Evolutionary conservation across 2,888 invertebrate genomes (phyloP).

Genomic region (Theretra japonica): DNA sequence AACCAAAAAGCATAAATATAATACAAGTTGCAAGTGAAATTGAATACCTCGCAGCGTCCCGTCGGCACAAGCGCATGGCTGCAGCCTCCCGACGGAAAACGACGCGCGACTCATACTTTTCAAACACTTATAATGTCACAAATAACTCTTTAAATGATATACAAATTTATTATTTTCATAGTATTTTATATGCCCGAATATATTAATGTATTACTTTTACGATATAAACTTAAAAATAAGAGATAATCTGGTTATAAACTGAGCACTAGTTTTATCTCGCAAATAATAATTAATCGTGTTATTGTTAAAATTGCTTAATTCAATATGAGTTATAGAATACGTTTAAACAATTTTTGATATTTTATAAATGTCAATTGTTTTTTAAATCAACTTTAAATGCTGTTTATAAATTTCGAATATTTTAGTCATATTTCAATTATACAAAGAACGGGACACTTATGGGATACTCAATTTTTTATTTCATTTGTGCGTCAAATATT

Average conservation of each 20-base stretch:
- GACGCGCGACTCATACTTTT: background rate
- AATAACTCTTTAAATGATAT: background rate
- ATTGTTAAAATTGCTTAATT: too few species aligned
- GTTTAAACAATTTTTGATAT: too few species aligned
- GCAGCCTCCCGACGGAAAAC: background rate
- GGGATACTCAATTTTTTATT: too few species aligned
- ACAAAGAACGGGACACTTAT: too few species aligned
- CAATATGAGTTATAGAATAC: too few species aligned
- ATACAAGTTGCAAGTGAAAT: background rate
- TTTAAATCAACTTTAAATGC: too few species aligned
- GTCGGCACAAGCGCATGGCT: background rate
- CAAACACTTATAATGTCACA: background rate
- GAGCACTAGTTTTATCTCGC: background rate
- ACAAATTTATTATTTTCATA: background rate
- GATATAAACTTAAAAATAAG: background rate
- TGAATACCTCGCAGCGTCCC: background rate
- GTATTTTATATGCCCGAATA: background rate
- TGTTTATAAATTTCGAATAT: too few species aligned
- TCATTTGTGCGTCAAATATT: too few species aligned
- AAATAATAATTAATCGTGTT: background rate
- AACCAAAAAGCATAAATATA: too few species aligned
- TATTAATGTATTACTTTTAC: background rate
- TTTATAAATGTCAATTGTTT: too few species aligned
- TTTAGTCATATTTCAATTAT: too few species aligned
- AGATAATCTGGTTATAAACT: background rate